These are phyloP conservation scores for Cherax quadricarinatus DNA, from an alignment of 1,140 invertebrate species.

Conservation along the genomic window DNA sequence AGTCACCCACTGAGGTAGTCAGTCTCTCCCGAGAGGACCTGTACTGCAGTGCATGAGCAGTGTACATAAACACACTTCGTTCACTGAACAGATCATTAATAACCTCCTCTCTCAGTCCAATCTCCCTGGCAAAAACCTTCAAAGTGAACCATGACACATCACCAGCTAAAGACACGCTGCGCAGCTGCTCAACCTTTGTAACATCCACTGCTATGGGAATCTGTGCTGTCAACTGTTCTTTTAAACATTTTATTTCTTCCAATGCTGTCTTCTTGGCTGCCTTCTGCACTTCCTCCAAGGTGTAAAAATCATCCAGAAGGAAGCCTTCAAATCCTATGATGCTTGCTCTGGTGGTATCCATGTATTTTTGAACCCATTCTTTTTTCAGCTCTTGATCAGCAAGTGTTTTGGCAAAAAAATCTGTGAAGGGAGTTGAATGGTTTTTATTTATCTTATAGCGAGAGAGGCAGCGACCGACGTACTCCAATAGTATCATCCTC, in stretches of 20 bases:
- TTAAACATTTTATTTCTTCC: neutral
- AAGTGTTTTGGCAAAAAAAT: constrained; percentile 43
- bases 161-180: constrained; percentile 20
- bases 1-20: neutral
- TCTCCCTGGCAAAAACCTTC: neutral
- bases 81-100: constrained; percentile 15
- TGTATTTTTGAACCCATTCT: neutral
- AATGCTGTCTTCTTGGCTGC: constrained; percentile 14
- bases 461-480: constrained; percentile 52
- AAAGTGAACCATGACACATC: constrained; percentile 34
- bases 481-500: constrained; percentile 56
- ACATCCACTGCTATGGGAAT: neutral
- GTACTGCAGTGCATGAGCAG: constrained; percentile 22
- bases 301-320: constrained; percentile 8
- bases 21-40: constrained; percentile 21
- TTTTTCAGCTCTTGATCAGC: neutral
- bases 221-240: neutral
- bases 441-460: neutral
- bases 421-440: constrained; percentile 16
- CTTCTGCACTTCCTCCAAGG: constrained; percentile 7
- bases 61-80: constrained; percentile 11
- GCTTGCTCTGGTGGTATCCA: neutral
- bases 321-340: neutral
- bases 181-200: neutral
- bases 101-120: neutral